Conservation (phyloP, 2,888 invertebrate genomes). For the Leptinotarsa juncta region DNA sequence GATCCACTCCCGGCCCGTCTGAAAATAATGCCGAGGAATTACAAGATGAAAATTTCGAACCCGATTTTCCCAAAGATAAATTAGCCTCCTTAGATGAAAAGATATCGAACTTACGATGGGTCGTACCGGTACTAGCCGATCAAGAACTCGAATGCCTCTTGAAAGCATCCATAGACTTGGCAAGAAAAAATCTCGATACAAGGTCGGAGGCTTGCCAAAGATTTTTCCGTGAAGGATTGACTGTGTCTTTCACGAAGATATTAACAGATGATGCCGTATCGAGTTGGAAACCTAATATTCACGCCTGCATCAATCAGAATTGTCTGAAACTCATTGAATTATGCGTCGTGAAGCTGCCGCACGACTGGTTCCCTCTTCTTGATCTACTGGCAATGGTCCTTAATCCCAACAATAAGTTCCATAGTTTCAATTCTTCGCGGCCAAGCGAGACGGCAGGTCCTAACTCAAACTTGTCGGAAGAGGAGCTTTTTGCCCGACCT, state of each 20-base stretch:
- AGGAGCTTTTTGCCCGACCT: constrained; percentile 80
- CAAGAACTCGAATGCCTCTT: constrained; percentile 94
- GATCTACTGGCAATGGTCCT: constrained; percentile 93
- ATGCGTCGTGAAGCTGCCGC: constrained; percentile 89
- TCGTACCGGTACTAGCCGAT: constrained; percentile 95
- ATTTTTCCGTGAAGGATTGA: constrained; percentile 94
- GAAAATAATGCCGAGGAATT: constrained; percentile 52
- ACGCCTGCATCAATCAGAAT: constrained; percentile 93
- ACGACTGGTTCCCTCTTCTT: constrained; percentile 92
- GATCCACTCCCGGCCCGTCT: constrained; percentile 54
- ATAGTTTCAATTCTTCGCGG: constrained; percentile 84
- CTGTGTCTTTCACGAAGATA: constrained; percentile 95
- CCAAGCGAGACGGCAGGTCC: constrained; percentile 78
- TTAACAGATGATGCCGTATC: constrained; percentile 97
- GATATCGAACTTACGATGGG: constrained; percentile 96
- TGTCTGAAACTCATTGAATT: constrained; percentile 92
- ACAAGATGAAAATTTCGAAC: constrained; percentile 67
- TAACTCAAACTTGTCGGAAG: constrained; percentile 74
- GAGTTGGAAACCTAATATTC: constrained; percentile 97
- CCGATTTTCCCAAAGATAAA: constrained; percentile 88
- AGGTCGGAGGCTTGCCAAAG: constrained; percentile 91
- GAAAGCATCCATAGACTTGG: constrained; percentile 88
- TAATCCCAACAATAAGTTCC: constrained; percentile 96
- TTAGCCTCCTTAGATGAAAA: constrained; percentile 92
- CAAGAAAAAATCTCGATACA: constrained; percentile 88